Base-by-base conservation (phyloP, 2,113 vertebrate species). In the Pimephales promelas region DNA sequence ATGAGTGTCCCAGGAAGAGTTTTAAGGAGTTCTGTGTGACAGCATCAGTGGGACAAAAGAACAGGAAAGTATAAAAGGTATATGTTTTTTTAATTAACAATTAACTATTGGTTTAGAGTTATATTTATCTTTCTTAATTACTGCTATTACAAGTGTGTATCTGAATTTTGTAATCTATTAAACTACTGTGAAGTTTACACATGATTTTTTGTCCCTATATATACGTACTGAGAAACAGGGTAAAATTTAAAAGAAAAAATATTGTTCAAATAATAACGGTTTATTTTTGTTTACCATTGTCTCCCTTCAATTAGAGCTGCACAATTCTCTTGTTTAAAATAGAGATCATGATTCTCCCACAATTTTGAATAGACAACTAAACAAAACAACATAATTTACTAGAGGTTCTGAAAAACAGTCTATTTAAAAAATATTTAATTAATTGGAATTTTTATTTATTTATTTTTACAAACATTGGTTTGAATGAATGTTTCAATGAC, bases 1-100 rank as follows among this genome's bases (percentile, higher is more conserved):
- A 76, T 79, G 89, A 83, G 86, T 83, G 61, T 84, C 68, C 79
- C 75, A 71, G 54, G 57, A 71, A 31, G 62, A 72, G 26, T 34
- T 54, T 43, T 49, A 59, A 56, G 16, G 57, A 70, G 16, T 54
- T 57, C 9, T 57, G 10, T n/a, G 34, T n/a, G 54, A 59, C 36
- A 4, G 52, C 56, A 57, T 47, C 56, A 49, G 40, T 80, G 22
- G 20, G 62, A 66, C 24, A 64, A 49, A 54, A 52, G 10, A 75
- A 71, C 24, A 81, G 57, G 57, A 66, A 47, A 76, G 22, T 4
- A 73, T 3, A 49, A 74, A 74, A 74, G 0, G 52, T 11, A 16
- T 49, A 49, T 16, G 14, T 14, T 49, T 49, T 49, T 47, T 47
- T 4, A 47, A 47, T 11, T 47, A 47, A 47, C 45, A 26, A 73